Conservation (phyloP, 2,888 invertebrate species). For the Lasioglossum morio region DNA sequence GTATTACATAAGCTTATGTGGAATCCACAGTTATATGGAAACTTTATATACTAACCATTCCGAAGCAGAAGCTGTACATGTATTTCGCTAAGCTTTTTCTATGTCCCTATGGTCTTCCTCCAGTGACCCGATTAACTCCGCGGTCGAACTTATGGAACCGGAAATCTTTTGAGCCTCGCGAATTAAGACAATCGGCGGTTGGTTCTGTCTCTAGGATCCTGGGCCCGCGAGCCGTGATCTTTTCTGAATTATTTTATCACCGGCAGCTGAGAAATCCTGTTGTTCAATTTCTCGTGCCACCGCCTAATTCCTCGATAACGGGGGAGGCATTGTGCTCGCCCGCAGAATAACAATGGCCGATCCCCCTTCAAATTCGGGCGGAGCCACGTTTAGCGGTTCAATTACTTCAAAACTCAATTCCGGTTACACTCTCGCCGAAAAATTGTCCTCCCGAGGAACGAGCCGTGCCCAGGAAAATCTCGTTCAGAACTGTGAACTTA, state of each 20-base stretch:
- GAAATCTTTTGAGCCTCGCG: slow-evolving; percentile 24
- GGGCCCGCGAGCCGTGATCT: slow-evolving; percentile 16
- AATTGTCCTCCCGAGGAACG: slow-evolving; percentile 50
- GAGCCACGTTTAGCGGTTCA: slow-evolving; percentile 64
- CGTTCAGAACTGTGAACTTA: slow-evolving; percentile 2
- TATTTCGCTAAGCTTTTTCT: slow-evolving; percentile 1
- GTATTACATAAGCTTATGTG: not conserved
- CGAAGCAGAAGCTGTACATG: not conserved
- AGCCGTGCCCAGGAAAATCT: slow-evolving; percentile 39
- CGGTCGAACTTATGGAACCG: slow-evolving; percentile 32
- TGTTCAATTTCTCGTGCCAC: slow-evolving; percentile 67
- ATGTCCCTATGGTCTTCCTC: not conserved
- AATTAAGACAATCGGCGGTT: slow-evolving; percentile 51
- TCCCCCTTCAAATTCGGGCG: slow-evolving; percentile 34
- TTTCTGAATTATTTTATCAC: slow-evolving; percentile 66
- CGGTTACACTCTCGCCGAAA: slow-evolving; percentile 48
- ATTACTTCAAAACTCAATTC: slow-evolving; percentile 62
- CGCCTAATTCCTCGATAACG: slow-evolving; percentile 73
- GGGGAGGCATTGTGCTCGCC: slow-evolving; percentile 54
- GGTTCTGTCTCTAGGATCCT: slow-evolving; percentile 12
- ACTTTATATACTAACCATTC: not conserved
- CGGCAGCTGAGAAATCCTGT: slow-evolving; percentile 36
- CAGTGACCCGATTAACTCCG: slow-evolving; percentile 6
- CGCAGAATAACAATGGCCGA: slow-evolving; percentile 69
- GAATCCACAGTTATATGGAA: not conserved